These are phyloP conservation scores for Cyanoramphus novaezelandiae DNA, from an alignment of 2,113 vertebrate genomes.

Conservation along the genomic window DNA sequence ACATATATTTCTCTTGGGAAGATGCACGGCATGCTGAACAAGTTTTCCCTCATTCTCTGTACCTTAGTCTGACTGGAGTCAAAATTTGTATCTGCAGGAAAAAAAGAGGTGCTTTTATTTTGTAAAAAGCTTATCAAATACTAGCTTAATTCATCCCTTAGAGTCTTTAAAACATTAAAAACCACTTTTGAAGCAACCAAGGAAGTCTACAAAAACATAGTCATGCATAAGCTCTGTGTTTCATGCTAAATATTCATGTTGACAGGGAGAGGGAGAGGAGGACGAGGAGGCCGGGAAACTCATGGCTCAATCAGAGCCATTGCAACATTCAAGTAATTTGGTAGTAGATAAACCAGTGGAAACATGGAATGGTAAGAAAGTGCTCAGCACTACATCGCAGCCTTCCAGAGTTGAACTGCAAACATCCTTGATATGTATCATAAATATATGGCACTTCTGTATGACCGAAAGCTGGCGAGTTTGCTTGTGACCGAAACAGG, in stretches of 20 bases:
- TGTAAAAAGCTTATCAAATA: constrained; percentile 64
- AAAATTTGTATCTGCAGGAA: constrained; percentile 43
- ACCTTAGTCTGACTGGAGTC: constrained; percentile 17
- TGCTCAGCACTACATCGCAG: constrained; percentile 56
- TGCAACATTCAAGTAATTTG: constrained; percentile 69
- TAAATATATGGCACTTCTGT: constrained; percentile 74
- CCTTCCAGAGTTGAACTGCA: constrained; percentile 50
- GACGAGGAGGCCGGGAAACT: background rate
- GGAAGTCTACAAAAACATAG: constrained; percentile 37
- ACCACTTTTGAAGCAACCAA: constrained; percentile 38
- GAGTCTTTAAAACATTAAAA: constrained; percentile 56
- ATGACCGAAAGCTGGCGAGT: constrained; percentile 49
- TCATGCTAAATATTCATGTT: constrained; percentile 49
- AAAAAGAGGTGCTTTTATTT: background rate
- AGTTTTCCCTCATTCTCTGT: background rate
- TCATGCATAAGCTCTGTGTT: constrained; percentile 47
- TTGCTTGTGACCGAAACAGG: constrained; percentile 10
- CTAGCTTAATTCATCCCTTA: constrained; percentile 35
- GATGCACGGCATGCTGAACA: constrained; percentile 8
- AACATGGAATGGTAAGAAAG: constrained; percentile 65
- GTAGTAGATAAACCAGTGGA: constrained; percentile 45
- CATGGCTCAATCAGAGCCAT: constrained; percentile 43
- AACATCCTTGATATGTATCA: constrained; percentile 66
- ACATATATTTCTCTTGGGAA: background rate
- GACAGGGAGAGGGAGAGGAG: background rate